Evolutionary conservation across 1,140 invertebrate species (phyloP), one percentile per base, ranked within the genome.

Genomic region (Trichoplusia ni): DNA sequence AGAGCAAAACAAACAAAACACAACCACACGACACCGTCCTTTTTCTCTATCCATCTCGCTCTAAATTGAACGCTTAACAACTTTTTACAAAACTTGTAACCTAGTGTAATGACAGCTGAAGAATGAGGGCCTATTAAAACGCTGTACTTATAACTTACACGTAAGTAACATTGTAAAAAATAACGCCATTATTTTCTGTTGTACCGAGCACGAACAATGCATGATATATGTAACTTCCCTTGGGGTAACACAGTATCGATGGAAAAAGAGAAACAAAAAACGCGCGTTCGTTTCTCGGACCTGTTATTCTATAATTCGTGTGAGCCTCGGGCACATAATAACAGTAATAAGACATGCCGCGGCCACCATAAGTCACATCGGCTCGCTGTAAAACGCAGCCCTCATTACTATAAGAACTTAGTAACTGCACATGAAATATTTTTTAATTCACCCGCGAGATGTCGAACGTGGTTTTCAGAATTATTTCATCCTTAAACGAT

Each of bases 341-440:
- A 87, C 83, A 76, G 84, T 86, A 84, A 86, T 87, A 85, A 85
- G 80, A 72, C 68, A 53, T 42, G 68, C 73, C 76, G 63, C 31
- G 64, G 44, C 49, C 65, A 61, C 72, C 82, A 87, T 87, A 85
- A 87, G 84, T 87, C 82, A 87, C 82, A 82, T 74, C 25, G 37
- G 18, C 67, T 62, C 64, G 67, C 73, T 38, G 49, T 38, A 67
- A 63, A 71, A 64, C 67, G 64, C 61, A 64, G 67, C 44, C 68
- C 64, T 63, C 71, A 79, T 78, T 82, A 81, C 61, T 35, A 44
- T 42, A 42, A 31, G 54, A 58, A 42, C 54, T 61, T 66, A 71
- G 54, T 42, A 58, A 58, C 54, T 31, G 25, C 54, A 42, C 38
- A n/a, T 58, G 14, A 42, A 58, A 44, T 58, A 58, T 58, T 44